These are phyloP conservation scores for Glaucomys volans DNA, from an alignment of 2,113 vertebrate species.

Conservation along the genomic window DNA sequence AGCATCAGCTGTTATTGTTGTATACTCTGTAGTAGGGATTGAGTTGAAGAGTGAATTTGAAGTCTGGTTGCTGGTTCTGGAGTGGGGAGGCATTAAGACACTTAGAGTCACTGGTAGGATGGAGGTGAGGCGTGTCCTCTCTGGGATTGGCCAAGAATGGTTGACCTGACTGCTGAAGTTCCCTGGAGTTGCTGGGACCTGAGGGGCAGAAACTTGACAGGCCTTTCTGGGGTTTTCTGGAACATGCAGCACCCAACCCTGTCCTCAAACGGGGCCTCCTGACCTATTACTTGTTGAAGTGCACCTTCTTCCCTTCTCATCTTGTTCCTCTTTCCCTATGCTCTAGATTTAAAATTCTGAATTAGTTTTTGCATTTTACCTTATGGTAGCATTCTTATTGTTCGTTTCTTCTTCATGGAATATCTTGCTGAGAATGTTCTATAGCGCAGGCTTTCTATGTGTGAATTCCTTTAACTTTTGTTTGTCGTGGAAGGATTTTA, in stretches of 20 bases:
- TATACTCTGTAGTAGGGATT: no score
- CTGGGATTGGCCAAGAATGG: neutral
- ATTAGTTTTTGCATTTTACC: neutral
- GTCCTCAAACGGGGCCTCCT: neutral
- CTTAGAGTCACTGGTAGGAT: neutral
- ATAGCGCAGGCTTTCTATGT: no score
- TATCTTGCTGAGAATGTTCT: no score
- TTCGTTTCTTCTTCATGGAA: no score
- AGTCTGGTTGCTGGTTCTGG: neutral
- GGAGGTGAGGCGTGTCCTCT: neutral
- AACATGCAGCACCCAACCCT: accelerated
- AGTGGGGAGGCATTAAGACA: neutral
- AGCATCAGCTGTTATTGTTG: neutral
- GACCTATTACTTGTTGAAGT: neutral
- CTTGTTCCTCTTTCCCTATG: neutral
- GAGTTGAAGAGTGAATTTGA: neutral
- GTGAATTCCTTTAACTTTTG: no score
- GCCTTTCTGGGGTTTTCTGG: neutral
- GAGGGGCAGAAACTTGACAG: neutral
- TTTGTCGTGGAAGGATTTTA: no score
- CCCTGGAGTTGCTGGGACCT: neutral
- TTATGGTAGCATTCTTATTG: neutral
- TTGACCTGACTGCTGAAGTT: neutral
- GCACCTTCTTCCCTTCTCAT: neutral
- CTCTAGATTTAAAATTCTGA: neutral